Evolutionary conservation across 2,797 vertebrate genomes (phyloP).

Genomic region (Sternarchorhynchus goeldii): DNA sequence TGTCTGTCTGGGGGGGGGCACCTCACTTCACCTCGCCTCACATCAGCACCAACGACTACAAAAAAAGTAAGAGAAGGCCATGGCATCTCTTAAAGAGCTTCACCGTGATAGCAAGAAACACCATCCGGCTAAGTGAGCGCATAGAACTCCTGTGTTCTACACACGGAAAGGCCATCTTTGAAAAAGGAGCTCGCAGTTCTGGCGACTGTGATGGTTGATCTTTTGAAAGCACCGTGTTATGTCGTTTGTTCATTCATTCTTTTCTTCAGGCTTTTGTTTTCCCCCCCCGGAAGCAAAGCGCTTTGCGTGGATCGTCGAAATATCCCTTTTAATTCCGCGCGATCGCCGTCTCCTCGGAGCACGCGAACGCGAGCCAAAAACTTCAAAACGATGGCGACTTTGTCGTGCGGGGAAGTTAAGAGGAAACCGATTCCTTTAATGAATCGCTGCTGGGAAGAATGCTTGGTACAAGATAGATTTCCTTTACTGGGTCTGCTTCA

Average conservation of each 20-base stretch:
- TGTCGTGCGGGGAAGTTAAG: slow-evolving; percentile 28
- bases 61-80: slow-evolving; percentile 15
- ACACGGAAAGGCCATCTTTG: slow-evolving; percentile 72
- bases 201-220: slow-evolving; percentile 53
- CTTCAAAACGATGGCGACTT: slow-evolving; percentile 35
- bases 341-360: slow-evolving; percentile 29
- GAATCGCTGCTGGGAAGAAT: slow-evolving; percentile 40
- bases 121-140: slow-evolving; percentile 31
- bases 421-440: slow-evolving; percentile 35
- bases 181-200: slow-evolving; percentile 54
- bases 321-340: slow-evolving; percentile 35
- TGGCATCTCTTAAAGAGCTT: slow-evolving; percentile 28
- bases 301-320: slow-evolving; percentile 33
- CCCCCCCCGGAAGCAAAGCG: slow-evolving; percentile 11
- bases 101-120: not conserved
- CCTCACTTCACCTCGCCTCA: slow-evolving; percentile 28
- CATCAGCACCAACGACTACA: slow-evolving; percentile 24
- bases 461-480: slow-evolving; percentile 35
- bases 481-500: slow-evolving; percentile 30
- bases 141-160: slow-evolving; percentile 42
- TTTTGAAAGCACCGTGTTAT: slow-evolving; percentile 39
- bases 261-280: slow-evolving; percentile 26
- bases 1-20: not conserved
- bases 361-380: slow-evolving; percentile 14
- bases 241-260: slow-evolving; percentile 37